These are phyloP conservation scores for Arctia plantaginis DNA, from an alignment of 2,888 invertebrate genomes.

Conservation along the genomic window DNA sequence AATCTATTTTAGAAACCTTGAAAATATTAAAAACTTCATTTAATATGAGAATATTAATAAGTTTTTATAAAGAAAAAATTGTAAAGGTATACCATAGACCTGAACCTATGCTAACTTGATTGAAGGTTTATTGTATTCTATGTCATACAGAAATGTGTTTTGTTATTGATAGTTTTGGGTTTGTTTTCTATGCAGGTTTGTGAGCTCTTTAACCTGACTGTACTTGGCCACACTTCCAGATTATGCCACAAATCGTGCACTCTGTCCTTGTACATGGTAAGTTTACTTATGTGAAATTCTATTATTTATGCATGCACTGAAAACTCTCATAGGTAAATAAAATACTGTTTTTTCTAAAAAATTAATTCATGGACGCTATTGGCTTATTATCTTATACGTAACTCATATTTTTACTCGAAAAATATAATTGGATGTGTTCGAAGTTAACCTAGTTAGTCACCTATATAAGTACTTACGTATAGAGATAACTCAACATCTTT, in stretches of 20 bases:
- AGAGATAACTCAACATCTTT: no score
- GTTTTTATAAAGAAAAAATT: background rate
- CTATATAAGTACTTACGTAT: no score
- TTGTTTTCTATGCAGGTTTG: constrained; percentile 74
- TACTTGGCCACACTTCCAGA: constrained; percentile 72
- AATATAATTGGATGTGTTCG: background rate
- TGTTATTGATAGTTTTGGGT: constrained; percentile 63
- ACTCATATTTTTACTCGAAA: background rate
- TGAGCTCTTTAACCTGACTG: constrained; percentile 63
- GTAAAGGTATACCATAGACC: background rate
- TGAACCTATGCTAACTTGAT: background rate
- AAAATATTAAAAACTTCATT: background rate
- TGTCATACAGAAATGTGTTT: constrained; percentile 1
- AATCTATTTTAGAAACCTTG: background rate
- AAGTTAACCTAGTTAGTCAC: no score
- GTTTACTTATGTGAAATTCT: constrained; percentile 38
- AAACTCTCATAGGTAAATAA: background rate
- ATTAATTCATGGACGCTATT: background rate
- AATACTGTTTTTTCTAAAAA: background rate
- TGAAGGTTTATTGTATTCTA: background rate
- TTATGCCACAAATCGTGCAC: constrained; percentile 31
- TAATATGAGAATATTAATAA: background rate
- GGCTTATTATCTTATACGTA: background rate
- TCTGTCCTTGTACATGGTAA: constrained; percentile 47
- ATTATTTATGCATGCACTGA: background rate